Percentiles rank a stretch among this genome's conserved stretches.
phyloP scores from a whole-genome alignment of 2,797 vertebrate species.

The Podarcis lilfordi region DNA sequence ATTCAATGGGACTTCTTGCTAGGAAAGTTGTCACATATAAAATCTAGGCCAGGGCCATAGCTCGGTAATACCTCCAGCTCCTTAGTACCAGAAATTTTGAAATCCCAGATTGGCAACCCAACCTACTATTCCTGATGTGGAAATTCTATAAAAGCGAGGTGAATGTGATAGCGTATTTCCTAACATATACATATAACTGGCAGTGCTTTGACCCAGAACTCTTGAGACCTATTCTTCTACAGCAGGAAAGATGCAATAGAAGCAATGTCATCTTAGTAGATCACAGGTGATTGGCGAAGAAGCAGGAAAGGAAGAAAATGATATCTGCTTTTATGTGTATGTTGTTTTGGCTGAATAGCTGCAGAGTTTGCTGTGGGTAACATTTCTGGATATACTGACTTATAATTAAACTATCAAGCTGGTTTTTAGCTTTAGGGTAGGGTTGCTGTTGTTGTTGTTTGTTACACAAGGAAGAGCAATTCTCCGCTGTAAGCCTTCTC shows the following conservation, averaged over 20 bases:
- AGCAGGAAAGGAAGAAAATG: neutral
- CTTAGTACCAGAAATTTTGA: neutral
- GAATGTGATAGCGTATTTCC: neutral
- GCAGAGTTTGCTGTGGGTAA: neutral
- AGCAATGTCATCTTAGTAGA: neutral
- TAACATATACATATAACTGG: neutral
- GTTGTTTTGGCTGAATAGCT: neutral
- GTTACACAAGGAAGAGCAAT: constrained; percentile 2
- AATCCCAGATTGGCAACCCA: neutral
- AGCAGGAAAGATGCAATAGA: neutral
- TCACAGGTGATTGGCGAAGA: neutral
- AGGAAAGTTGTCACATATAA: neutral
- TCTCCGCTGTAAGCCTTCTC: constrained; percentile 7
- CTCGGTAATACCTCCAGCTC: neutral
- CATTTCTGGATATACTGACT: neutral
- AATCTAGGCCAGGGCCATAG: neutral
- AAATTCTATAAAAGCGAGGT: neutral
- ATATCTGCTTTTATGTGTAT: neutral
- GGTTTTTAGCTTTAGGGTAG: neutral
- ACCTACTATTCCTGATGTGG: neutral
- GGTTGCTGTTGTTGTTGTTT: neutral
- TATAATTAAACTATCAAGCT: constrained; percentile 2
- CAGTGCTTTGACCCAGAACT: neutral
- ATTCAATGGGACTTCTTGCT: neutral
- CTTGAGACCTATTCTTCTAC: neutral